Evolutionary conservation across 1,140 invertebrate genomes (phyloP).

Genomic region (Lethrus apterus): DNA sequence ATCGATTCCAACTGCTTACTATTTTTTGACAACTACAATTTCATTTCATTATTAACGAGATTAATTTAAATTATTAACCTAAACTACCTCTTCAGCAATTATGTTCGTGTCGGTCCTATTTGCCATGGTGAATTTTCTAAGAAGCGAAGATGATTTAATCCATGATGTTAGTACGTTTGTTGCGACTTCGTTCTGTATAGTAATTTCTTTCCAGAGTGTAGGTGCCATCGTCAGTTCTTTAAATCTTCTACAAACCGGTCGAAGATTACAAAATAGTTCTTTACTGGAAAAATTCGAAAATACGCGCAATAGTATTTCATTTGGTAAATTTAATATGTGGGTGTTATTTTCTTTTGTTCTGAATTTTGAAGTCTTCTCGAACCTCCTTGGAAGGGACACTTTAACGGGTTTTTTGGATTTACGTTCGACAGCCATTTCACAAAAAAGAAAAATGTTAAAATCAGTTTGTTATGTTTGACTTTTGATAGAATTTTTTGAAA

Average conservation of each 20-base stretch:
- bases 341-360: neutral
- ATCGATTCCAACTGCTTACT: conserved; percentile 10
- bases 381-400: conserved; percentile 1
- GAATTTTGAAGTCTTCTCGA: conserved; percentile 4
- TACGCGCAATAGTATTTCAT: conserved; percentile 10
- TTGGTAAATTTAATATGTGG: conserved; percentile 6
- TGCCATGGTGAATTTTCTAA: conserved; percentile 8
- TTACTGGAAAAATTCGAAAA: conserved; percentile 11
- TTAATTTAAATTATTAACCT: too few relatives aligned
- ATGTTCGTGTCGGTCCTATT: conserved; percentile 8
- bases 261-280: conserved; percentile 8
- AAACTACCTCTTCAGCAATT: conserved; percentile 10
- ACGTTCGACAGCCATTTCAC: conserved; percentile 4
- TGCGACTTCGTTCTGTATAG: neutral
- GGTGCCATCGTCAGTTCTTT: conserved; percentile 4
- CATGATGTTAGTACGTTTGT: conserved; percentile 5
- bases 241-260: conserved; percentile 12
- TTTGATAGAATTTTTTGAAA: conserved; percentile 8
- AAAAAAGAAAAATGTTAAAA: conserved; percentile 7
- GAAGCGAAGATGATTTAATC: conserved; percentile 5
- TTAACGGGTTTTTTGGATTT: conserved; percentile 2
- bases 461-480: conserved; percentile 3
- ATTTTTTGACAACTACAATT: conserved; percentile 9
- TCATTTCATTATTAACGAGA: too few relatives aligned
- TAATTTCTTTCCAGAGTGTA: conserved; percentile 12